These are phyloP conservation scores for Noctua janthina DNA, from an alignment of 2,888 invertebrate species.

Conservation along the genomic window DNA sequence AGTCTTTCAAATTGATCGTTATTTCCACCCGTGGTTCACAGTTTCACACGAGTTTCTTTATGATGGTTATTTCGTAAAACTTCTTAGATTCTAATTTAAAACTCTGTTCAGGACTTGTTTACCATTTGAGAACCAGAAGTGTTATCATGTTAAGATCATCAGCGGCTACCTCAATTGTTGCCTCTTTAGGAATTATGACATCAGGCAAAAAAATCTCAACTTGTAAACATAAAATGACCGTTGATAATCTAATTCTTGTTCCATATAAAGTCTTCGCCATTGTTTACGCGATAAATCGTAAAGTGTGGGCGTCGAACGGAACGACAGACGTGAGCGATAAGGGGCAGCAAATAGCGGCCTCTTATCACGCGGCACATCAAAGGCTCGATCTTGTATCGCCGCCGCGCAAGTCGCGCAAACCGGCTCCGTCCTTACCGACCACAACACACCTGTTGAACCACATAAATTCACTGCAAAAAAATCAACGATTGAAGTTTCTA, in stretches of 20 bases:
- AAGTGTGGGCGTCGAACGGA: conserved; percentile 69
- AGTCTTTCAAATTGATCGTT: conserved; percentile 22
- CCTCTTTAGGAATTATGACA: conserved; percentile 53
- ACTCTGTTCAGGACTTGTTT: conserved; percentile 41
- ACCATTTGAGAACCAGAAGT: conserved; percentile 43
- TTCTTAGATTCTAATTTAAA: conserved; percentile 19
- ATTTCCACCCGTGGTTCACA: conserved; percentile 44
- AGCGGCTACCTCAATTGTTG: conserved; percentile 56
- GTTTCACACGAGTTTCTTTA: conserved; percentile 48
- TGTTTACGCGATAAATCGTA: conserved; percentile 69
- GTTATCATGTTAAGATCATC: conserved; percentile 40
- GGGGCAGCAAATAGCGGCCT: conserved; percentile 71
- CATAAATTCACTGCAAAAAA: conserved; percentile 41
- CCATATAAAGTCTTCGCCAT: conserved; percentile 65
- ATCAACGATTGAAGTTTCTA: conserved; percentile 12
- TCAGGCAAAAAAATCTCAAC: conserved; percentile 41
- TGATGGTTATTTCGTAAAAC: background rate
- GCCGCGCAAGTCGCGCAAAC: conserved; percentile 51
- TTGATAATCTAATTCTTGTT: conserved; percentile 66
- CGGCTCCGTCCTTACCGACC: conserved; percentile 36
- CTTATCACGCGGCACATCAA: conserved; percentile 79
- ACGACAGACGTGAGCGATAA: conserved; percentile 76
- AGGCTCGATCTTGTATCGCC: conserved; percentile 71
- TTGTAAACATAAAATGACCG: conserved; percentile 50
- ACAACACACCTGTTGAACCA: conserved; percentile 56